phyloP scores from a whole-genome alignment of 2,888 invertebrate genomes.

The Flexamia atlantica region DNA sequence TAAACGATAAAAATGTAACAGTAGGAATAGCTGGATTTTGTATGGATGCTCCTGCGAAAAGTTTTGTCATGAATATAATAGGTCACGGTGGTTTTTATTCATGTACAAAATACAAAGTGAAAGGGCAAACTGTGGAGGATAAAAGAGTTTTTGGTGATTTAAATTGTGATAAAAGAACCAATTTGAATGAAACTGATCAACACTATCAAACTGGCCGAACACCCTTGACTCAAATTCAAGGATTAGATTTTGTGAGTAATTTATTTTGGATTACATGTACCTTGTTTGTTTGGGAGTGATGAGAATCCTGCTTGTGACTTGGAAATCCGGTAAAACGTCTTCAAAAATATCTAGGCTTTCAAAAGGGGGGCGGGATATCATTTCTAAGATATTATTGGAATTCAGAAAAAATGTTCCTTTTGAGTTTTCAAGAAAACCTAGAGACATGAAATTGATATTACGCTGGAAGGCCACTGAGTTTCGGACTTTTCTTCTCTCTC shows the following conservation, averaged over 20 bases:
- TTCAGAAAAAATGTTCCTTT: not conserved
- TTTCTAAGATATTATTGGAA: not conserved
- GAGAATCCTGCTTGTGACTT: constrained; percentile 9
- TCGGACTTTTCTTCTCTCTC: not conserved
- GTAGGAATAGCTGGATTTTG: constrained; percentile 14
- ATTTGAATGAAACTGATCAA: not conserved
- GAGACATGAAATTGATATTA: not conserved
- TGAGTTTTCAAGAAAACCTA: constrained; percentile 45
- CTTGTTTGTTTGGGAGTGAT: constrained; percentile 47
- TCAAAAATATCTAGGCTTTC: constrained; percentile 30
- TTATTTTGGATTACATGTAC: constrained; percentile 44
- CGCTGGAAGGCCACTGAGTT: constrained; percentile 54
- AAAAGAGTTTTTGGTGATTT: not conserved
- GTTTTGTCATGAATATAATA: constrained; percentile 28
- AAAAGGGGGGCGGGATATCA: not conserved
- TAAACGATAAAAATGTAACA: too few species aligned
- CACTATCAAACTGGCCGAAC: not conserved
- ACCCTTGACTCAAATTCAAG: not conserved
- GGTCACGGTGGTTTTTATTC: constrained; percentile 27
- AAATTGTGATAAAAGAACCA: constrained; percentile 14
- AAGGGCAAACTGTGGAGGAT: not conserved
- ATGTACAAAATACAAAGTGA: constrained; percentile 10
- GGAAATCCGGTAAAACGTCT: constrained; percentile 38
- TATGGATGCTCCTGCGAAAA: constrained; percentile 21
- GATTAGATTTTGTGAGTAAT: constrained; percentile 48